Evolutionary conservation across 1,140 invertebrate species (phyloP), one percentile per base, ranked within the genome.

Genomic region (Teleopsis dalmanni): DNA sequence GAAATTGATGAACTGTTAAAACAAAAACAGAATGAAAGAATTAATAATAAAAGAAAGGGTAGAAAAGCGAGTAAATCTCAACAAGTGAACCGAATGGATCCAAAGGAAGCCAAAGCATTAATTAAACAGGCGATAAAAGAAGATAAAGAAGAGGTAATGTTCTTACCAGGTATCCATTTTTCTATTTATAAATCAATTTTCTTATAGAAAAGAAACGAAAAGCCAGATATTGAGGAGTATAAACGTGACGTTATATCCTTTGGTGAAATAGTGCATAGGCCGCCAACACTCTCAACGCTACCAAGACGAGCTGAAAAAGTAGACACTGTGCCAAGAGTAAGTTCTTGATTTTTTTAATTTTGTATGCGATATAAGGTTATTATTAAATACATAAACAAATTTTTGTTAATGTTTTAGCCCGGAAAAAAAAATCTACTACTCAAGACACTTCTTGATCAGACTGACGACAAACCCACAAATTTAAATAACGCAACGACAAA

Each of bases 261-360:
- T 68, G 81, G 81, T 0, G 82, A 85, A 63, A 70, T 80, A 27
- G 80, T 69, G 1, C 78, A 83, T 60, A 78, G 70, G 14, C 82
- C 82, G 13, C 82, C 82, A 2, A 63, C 67, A 36, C 53, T 84
- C 0, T 74, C 62, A 49, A 53, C 67, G 31, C 44, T 68, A 37
- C 78, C 79, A 3, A 73, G 64, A 50, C 75, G 76, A 57, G 70
- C 71, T 29, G 55, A 57, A 18, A 72, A 64, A 52, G 50, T 38
- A 34, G 50, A 58, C 23, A 70, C 52, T 42, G 70, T 61, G 2
- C 52, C 62, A 2, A 71, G 76, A 59, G 76, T 78, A 71, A 68
- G 61, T 23, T 25, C 22, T 26, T n/a, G 16, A 19, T 25, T 37
- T 7, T 22, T 41, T 14, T 27, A n/a, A 25, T n/a, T 27, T 26